These are phyloP conservation scores for Sprattus sprattus DNA, from an alignment of 2,113 vertebrate species.

Conservation along the genomic window DNA sequence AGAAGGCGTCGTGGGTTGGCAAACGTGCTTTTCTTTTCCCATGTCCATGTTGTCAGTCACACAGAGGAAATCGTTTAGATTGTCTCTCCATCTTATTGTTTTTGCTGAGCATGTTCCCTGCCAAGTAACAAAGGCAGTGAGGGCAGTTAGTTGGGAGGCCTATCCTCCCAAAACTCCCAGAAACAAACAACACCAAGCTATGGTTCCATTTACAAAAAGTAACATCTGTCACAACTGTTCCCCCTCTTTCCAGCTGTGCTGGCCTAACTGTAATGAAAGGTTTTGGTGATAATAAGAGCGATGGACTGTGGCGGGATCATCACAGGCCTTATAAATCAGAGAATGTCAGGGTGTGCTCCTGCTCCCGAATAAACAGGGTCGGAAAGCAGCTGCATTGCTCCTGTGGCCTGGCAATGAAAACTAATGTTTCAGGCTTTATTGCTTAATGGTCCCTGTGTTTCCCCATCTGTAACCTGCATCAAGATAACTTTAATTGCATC, in stretches of 20 bases:
- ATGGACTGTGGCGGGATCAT: slow-evolving; percentile 25
- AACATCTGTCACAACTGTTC: not conserved
- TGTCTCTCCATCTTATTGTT: not conserved
- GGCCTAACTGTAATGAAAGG: slow-evolving; percentile 27
- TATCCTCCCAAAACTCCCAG: not conserved
- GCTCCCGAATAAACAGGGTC: not conserved
- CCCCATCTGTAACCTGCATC: not conserved
- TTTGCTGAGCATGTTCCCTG: not conserved
- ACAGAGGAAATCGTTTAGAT: not conserved
- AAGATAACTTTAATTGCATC: slow-evolving; percentile 19
- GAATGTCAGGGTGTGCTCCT: not conserved
- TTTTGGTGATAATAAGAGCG: slow-evolving; percentile 27
- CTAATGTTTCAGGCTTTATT: not conserved
- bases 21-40: not conserved
- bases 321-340: slow-evolving; percentile 34
- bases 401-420: not conserved
- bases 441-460: not conserved
- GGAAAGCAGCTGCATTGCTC: not conserved
- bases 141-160: not conserved
- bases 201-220: not conserved
- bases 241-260: not conserved
- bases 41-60: not conserved
- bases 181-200: not conserved
- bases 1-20: not conserved
- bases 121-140: not conserved